Conservation (phyloP, 2,797 vertebrate genomes). For the Coendou prehensilis region DNA sequence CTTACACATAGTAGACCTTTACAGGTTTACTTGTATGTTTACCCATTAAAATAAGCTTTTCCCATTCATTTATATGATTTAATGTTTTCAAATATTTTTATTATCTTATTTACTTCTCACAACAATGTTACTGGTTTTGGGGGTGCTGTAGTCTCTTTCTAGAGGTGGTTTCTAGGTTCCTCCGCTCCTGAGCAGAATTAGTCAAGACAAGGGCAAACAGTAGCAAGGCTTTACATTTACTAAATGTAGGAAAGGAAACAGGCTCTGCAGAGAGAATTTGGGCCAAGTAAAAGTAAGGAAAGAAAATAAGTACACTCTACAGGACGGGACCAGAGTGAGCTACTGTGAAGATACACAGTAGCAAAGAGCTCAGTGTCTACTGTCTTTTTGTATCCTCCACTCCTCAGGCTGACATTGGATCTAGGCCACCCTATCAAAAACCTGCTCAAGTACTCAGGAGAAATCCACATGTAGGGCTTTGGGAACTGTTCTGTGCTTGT, state of each 20-base stretch:
- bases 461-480: neutral
- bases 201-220: neutral
- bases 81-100: constrained; percentile 55
- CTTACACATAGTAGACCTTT: neutral
- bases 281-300: neutral
- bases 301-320: neutral
- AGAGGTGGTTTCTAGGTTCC: neutral
- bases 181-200: neutral
- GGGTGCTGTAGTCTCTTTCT: neutral
- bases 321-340: neutral
- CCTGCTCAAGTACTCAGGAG: neutral
- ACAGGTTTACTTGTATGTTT: constrained; percentile 7
- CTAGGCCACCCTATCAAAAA: neutral
- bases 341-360: neutral
- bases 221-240: neutral
- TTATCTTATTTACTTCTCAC: constrained; percentile 40
- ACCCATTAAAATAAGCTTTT: constrained; percentile 36
- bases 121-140: neutral
- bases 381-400: neutral
- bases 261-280: neutral
- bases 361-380: neutral
- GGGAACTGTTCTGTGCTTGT: neutral
- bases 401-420: too few species aligned
- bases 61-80: neutral
- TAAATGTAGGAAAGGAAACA: neutral